Conservation (phyloP, 2,888 invertebrate species). For the Zygogramma bicolorata region DNA sequence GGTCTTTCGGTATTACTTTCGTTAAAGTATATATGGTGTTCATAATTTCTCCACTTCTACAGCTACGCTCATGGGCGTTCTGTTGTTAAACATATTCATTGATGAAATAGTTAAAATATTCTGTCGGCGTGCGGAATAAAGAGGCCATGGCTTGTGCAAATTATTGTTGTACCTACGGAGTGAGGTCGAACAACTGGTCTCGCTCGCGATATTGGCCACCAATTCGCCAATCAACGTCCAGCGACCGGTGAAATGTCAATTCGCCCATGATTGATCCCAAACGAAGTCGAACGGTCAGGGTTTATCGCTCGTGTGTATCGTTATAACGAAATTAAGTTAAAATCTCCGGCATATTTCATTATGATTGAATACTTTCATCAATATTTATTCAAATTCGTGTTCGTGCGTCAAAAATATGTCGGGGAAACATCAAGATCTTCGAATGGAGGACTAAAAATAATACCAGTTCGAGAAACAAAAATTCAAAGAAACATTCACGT, state of each 20-base stretch:
- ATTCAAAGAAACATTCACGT: no score
- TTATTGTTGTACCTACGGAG: constrained; percentile 39
- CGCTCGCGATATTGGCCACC: constrained; percentile 40
- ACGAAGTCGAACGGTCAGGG: constrained; percentile 33
- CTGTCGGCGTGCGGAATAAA: constrained; percentile 39
- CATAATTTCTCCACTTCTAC: no score
- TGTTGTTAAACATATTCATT: constrained; percentile 9
- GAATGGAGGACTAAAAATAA: no score
- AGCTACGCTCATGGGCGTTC: not conserved
- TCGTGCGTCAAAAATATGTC: no score
- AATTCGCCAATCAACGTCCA: constrained; percentile 38
- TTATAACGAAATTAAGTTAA: not conserved
- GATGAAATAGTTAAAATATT: constrained; percentile 40
- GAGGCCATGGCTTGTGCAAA: constrained; percentile 54
- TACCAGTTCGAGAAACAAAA: no score
- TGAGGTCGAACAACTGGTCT: constrained; percentile 39
- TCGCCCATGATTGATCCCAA: constrained; percentile 36
- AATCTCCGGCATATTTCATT: not conserved
- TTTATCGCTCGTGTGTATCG: constrained; percentile 19
- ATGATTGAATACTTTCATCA: no score
- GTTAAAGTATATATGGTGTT: no score
- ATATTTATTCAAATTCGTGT: no score
- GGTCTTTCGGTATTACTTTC: no score
- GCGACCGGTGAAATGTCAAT: constrained; percentile 37
- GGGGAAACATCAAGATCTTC: no score